Evolutionary conservation across 2,888 invertebrate genomes (phyloP).

Genomic region (Tortrix viridana): DNA sequence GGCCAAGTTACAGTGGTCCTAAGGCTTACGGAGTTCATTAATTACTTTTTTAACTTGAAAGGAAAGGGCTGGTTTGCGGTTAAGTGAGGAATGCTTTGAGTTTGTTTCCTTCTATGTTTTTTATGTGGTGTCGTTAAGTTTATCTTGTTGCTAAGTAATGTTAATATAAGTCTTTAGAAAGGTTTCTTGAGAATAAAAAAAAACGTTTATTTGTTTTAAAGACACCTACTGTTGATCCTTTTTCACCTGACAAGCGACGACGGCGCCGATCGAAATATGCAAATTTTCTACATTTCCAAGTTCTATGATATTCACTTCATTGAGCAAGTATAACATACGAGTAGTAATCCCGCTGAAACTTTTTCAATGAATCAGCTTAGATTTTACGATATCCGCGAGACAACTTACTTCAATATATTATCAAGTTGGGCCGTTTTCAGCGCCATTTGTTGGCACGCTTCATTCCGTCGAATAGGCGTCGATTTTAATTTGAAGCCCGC

Average conservation of each 20-base stretch:
- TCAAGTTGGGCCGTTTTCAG: slow-evolving; percentile 60
- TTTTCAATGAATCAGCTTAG: slow-evolving; percentile 37
- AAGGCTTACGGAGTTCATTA: slow-evolving; percentile 61
- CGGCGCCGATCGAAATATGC: too few relatives aligned
- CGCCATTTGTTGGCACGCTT: slow-evolving; percentile 55
- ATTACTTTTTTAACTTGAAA: slow-evolving; percentile 68
- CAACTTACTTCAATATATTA: slow-evolving; percentile 53
- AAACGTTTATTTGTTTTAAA: too few relatives aligned
- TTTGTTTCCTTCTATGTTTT: slow-evolving; percentile 32
- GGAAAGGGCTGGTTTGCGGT: slow-evolving; percentile 51
- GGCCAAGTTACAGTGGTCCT: slow-evolving; percentile 50
- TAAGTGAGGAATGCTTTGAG: slow-evolving; percentile 41
- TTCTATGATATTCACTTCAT: background rate
- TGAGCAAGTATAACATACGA: slow-evolving; percentile 23
- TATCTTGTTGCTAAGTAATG: slow-evolving; percentile 18
- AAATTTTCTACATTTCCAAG: too few relatives aligned
- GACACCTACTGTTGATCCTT: too few relatives aligned
- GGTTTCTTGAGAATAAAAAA: too few relatives aligned
- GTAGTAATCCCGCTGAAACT: slow-evolving; percentile 17
- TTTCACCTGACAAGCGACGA: too few relatives aligned
- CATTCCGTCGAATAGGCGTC: slow-evolving; percentile 52
- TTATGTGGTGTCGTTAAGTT: slow-evolving; percentile 28
- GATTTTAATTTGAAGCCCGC: slow-evolving; percentile 55
- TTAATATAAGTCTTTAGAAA: background rate
- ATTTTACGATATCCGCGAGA: slow-evolving; percentile 24